phyloP scores from a whole-genome alignment of 2,113 vertebrate genomes.

The Cryptomyrus ogoouensis region DNA sequence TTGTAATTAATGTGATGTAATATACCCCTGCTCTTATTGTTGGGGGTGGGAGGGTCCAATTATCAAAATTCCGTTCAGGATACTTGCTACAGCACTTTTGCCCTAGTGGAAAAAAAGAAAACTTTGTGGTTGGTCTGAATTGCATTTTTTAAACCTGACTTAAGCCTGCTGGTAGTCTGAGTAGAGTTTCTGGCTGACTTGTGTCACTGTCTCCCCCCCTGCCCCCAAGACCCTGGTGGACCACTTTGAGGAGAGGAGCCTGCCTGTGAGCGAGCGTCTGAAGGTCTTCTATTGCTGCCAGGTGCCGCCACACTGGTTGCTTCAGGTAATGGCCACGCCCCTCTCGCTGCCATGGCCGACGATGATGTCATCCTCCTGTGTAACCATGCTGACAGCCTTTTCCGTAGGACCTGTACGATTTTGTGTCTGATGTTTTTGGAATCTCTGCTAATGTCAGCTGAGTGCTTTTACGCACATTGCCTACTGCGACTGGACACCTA shows the following conservation, averaged over 20 bases:
- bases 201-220: background rate
- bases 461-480: background rate
- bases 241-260: slow-evolving; percentile 74
- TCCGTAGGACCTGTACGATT: background rate
- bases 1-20: background rate
- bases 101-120: background rate
- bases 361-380: background rate
- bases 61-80: background rate
- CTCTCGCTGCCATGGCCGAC: too few relatives aligned
- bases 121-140: background rate
- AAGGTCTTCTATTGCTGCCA: slow-evolving; percentile 90
- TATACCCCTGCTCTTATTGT: background rate
- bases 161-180: background rate
- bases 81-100: background rate
- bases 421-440: background rate
- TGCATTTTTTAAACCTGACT: background rate
- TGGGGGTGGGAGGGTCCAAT: background rate
- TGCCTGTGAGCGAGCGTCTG: slow-evolving; percentile 71
- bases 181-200: background rate
- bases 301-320: slow-evolving; percentile 74
- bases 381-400: background rate
- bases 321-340: slow-evolving; percentile 67
- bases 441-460: background rate
- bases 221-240: slow-evolving; percentile 68
- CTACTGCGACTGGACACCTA: background rate